Evolutionary conservation across 1,140 invertebrate species (phyloP).

Genomic region (Hyposmocoma kahamanoa): DNA sequence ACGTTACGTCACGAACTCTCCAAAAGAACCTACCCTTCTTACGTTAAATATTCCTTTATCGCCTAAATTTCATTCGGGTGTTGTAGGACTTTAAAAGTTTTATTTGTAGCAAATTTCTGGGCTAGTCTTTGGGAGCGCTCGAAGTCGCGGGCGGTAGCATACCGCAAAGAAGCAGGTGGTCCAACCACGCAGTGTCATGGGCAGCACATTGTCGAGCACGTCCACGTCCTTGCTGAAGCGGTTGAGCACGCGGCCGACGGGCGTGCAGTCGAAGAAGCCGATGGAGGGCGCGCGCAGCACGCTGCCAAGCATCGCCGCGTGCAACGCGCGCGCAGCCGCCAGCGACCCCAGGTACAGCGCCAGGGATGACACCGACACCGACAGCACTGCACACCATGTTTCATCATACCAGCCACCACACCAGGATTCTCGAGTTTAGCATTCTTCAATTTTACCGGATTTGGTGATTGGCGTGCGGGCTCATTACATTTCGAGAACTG

Average conservation of each 20-base stretch:
- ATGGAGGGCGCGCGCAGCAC: conserved; percentile 81
- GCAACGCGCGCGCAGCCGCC: conserved; percentile 80
- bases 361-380: conserved; percentile 80
- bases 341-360: conserved; percentile 81
- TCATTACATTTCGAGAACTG: too few species aligned
- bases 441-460: too few species aligned
- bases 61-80: too few species aligned
- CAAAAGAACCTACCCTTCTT: too few species aligned
- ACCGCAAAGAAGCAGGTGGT: conserved; percentile 82
- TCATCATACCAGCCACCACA: conserved; percentile 4
- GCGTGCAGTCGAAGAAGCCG: conserved; percentile 91
- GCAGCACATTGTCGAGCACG: conserved; percentile 83
- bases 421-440: too few species aligned
- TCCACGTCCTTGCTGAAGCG: conserved; percentile 91
- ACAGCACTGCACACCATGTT: conserved; percentile 72
- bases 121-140: too few species aligned
- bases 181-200: conserved; percentile 81
- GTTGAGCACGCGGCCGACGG: conserved; percentile 88
- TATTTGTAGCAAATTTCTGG: too few species aligned
- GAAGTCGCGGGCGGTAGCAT: conserved; percentile 25
- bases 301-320: conserved; percentile 79
- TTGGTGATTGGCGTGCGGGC: too few species aligned
- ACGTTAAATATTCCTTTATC: too few species aligned
- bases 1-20: too few species aligned
- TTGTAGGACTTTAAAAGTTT: too few species aligned